These are phyloP conservation scores for Hypselothyrea guttata DNA, from an alignment of 2,888 invertebrate genomes.

Conservation along the genomic window DNA sequence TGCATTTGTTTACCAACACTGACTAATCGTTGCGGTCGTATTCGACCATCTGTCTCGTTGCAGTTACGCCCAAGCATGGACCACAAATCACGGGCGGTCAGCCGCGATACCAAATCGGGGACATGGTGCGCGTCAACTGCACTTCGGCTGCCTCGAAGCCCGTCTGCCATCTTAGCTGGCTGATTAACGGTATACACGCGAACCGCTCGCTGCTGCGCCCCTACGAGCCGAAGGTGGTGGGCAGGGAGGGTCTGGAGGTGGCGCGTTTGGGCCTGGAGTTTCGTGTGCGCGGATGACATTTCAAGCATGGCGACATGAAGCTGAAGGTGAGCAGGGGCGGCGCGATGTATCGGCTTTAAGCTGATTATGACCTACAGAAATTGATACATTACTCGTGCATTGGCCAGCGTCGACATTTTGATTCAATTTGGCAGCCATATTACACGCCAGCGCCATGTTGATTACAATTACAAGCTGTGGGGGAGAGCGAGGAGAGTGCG, in stretches of 20 bases:
- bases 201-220: constrained; percentile 84
- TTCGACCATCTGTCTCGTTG: constrained; percentile 63
- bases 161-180: constrained; percentile 92
- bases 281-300: constrained; percentile 90
- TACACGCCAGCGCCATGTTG: constrained; percentile 68
- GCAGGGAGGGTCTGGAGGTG: constrained; percentile 87
- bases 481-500: constrained; percentile 29
- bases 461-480: constrained; percentile 66
- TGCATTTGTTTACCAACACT: constrained; percentile 1
- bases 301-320: constrained; percentile 92
- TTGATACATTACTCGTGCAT: constrained; percentile 67
- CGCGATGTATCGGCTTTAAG: constrained; percentile 42
- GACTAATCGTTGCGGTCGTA: constrained; percentile 45
- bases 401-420: constrained; percentile 46
- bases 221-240: constrained; percentile 84
- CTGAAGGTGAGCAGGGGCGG: constrained; percentile 85
- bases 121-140: constrained; percentile 92
- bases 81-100: constrained; percentile 92
- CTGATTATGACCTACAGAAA: constrained; percentile 54
- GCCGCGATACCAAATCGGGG: constrained; percentile 91
- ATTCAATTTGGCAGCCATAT: constrained; percentile 72
- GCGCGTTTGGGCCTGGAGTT: constrained; percentile 91
- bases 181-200: constrained; percentile 92
- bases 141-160: constrained; percentile 92
- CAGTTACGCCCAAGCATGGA: constrained; percentile 91